Evolutionary conservation across 2,888 invertebrate species (phyloP).

Genomic region (Sarcophaga variegata): DNA sequence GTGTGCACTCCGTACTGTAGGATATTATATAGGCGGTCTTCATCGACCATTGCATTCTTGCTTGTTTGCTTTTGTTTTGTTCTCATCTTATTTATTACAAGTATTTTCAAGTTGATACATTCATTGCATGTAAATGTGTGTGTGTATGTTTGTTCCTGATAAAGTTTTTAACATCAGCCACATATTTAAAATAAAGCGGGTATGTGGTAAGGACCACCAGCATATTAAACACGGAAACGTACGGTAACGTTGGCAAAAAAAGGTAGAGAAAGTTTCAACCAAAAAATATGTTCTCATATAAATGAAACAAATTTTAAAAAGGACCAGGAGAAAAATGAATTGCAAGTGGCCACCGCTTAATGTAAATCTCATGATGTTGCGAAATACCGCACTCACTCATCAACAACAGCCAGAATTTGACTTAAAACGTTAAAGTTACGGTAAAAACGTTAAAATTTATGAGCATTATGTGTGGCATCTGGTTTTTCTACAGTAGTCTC

Average conservation of each 20-base stretch:
- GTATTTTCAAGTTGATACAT: constrained; percentile 55
- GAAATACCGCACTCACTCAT: constrained; percentile 53
- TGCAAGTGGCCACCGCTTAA: constrained; percentile 62
- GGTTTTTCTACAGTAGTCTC: not conserved
- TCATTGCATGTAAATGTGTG: not conserved
- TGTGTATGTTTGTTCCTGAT: not conserved
- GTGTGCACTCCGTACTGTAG: no score
- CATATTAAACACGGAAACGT: constrained; percentile 8
- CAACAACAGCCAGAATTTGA: constrained; percentile 40
- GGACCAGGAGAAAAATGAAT: constrained; percentile 52
- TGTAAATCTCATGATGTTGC: constrained; percentile 61
- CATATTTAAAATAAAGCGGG: constrained; percentile 11
- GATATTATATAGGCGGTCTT: no score
- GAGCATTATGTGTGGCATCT: constrained; percentile 14
- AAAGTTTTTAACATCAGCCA: constrained; percentile 45
- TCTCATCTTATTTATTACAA: constrained; percentile 58
- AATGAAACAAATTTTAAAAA: constrained; percentile 33
- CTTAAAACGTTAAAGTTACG: constrained; percentile 43
- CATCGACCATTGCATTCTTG: no score
- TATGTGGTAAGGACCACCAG: not conserved
- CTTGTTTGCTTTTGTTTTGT: constrained; percentile 22
- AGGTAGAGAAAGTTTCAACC: not conserved
- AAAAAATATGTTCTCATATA: not conserved
- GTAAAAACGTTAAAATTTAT: constrained; percentile 38
- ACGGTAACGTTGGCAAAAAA: constrained; percentile 21